Evolutionary conservation across 2,797 vertebrate genomes (phyloP), one percentile per base, ranked within the genome.

Genomic region (Poecilia velifera): DNA sequence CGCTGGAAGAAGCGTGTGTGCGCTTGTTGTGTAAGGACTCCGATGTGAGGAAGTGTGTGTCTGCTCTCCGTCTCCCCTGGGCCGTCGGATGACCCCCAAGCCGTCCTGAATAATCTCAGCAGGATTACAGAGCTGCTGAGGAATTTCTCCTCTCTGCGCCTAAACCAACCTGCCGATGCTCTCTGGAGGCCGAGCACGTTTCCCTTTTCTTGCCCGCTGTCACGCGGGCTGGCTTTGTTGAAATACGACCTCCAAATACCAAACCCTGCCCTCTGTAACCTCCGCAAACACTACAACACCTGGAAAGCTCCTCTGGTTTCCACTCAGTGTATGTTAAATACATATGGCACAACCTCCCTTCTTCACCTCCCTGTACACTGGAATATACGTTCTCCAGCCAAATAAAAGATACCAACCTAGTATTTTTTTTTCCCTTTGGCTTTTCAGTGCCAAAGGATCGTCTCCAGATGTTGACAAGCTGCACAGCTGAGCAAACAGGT

Each of bases 401-500:
- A 74, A 28, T 80, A 62, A 76, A 79, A 82, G 62, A 77, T 87
- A 75, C 82, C 76, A 82, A 72, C 1, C 53, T 51, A 5, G 36
- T 62, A 20, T 18, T 41, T 75, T 36, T 36, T 46, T 31, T 55
- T 47, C 43, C 47, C 47, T 71, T 55, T 59, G 14, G n/a, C 57
- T 75, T 62, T 72, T 72, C 77, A 31, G 16, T 18, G 47, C 28
- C 66, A 6, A 46, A 34, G 68, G 78, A 86, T 78, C 41, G 77
- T 34, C 25, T 90, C 92, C 95, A 95, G 93, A 93, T 95, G 93
- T 90, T 84, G 89, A 84, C 82, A 81, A 87, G 74, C 82, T 77
- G 66, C 84, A 77, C 95, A 96, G 95, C 95, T 96, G 94, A 94
- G 86, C 93, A 96, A 96, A 96, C 92, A 95, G 84, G 31, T 49